Evolutionary conservation across 2,888 invertebrate genomes (phyloP), one percentile per base, ranked within the genome.

Genomic region (Thereva unica): DNA sequence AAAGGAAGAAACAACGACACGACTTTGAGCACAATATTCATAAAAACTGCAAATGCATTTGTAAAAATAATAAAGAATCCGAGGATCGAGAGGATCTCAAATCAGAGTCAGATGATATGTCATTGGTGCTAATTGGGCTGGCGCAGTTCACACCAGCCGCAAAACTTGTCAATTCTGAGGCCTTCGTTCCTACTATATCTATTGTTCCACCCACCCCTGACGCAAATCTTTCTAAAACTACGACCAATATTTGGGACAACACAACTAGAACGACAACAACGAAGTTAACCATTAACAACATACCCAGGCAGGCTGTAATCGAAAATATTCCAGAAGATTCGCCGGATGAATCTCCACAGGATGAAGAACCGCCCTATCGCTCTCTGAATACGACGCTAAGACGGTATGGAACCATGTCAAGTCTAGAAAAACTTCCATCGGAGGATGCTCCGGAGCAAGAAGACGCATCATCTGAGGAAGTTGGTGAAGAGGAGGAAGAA

Each of bases 151-250:
- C 82, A 66, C 84, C 85, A 1, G 78, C 83, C 0, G 78, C 83
- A 9, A 81, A 82, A 76, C 76, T 86, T 73, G 75, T 86, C 73
- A 82, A 86, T 80, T 68, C 84, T 73, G 78, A 82, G 72, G 6
- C 74, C 49, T 75, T 76, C 68, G 78, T 89, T 71, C 89, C 89
- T 67, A 89, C 87, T 74, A 90, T 91, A 74, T 86, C 90, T 53
- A 87, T 91, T 68, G 85, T 90, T 67, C 90, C 91, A 67, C 89
- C 91, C 35, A 90, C 90, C 1, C 90, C 90, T 3, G 90, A 90
- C 73, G 75, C 79, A 0, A 72, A 78, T 34, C 74, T 80, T 2
- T 79, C 80, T 5, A 80, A 80, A 69, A 80, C 80, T 12, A 74
- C 75, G 57, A 80, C 80, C 0, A 78, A 79, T 71, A 77, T 80